These are phyloP conservation scores for Phalacrocorax carbo DNA, from an alignment of 2,113 vertebrate genomes.

Conservation along the genomic window DNA sequence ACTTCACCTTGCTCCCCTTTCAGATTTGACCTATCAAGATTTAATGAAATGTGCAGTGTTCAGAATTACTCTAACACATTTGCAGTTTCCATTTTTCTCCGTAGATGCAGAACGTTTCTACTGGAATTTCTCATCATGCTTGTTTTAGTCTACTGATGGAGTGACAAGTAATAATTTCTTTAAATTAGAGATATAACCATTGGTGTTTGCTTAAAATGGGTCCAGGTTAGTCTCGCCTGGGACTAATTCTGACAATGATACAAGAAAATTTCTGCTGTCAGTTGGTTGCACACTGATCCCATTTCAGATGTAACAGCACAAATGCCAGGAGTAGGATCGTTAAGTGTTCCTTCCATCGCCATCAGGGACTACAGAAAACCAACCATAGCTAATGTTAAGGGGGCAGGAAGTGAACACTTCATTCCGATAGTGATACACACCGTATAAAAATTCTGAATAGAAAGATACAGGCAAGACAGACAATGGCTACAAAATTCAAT, in stretches of 20 bases:
- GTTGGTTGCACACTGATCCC: background rate
- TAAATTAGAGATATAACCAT: background rate
- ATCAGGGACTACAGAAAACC: background rate
- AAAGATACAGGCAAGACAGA: background rate
- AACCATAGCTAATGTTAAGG: background rate
- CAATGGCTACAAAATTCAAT: background rate
- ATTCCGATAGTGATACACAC: background rate
- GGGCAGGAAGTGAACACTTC: background rate
- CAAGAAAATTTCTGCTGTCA: background rate
- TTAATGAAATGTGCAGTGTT: background rate
- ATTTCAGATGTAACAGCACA: background rate
- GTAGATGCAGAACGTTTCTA: background rate
- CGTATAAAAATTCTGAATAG: background rate
- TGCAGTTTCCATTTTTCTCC: background rate
- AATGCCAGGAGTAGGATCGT: background rate
- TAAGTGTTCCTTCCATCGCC: background rate
- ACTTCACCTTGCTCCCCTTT: background rate
- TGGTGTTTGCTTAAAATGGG: background rate
- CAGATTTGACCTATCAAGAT: background rate
- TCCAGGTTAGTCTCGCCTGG: background rate
- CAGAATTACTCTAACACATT: background rate
- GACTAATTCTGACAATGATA: background rate
- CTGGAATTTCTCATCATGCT: background rate
- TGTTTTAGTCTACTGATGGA: background rate
- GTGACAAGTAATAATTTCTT: constrained; percentile 4